phyloP scores from a whole-genome alignment of 2,797 vertebrate genomes.

The Neomorphus geoffroyi region DNA sequence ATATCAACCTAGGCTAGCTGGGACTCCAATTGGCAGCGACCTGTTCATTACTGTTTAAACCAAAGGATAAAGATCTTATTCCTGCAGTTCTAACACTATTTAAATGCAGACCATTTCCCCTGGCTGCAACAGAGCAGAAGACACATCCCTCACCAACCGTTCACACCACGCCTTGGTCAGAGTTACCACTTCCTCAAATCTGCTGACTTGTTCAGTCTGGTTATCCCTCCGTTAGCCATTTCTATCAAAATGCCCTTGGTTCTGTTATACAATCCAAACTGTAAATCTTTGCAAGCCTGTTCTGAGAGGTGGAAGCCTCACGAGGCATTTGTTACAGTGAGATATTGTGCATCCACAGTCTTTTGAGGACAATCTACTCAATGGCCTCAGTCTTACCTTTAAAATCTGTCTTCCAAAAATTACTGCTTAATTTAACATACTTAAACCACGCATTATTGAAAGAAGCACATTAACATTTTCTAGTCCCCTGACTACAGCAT shows the following conservation, averaged over 20 bases:
- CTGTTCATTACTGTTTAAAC: background rate
- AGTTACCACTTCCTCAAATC: slow-evolving; percentile 41
- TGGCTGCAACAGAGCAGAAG: background rate
- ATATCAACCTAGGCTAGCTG: background rate
- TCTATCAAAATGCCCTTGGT: background rate
- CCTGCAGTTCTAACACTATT: background rate
- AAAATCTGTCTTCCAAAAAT: background rate
- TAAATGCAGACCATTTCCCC: background rate
- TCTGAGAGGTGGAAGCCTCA: background rate
- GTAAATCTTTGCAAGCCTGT: background rate
- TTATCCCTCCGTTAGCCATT: background rate
- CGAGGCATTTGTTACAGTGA: background rate
- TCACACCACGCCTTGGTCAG: background rate
- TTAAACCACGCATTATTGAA: background rate
- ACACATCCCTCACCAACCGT: background rate
- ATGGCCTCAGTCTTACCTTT: background rate
- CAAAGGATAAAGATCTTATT: background rate
- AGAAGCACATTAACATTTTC: background rate
- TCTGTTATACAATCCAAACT: background rate
- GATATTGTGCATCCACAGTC: background rate
- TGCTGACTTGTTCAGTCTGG: background rate
- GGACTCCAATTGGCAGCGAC: background rate
- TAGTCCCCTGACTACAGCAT: background rate
- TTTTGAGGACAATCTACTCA: background rate
- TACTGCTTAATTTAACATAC: background rate